Base-by-base conservation (phyloP, 2,888 invertebrate species). In the Phortica magna region DNA sequence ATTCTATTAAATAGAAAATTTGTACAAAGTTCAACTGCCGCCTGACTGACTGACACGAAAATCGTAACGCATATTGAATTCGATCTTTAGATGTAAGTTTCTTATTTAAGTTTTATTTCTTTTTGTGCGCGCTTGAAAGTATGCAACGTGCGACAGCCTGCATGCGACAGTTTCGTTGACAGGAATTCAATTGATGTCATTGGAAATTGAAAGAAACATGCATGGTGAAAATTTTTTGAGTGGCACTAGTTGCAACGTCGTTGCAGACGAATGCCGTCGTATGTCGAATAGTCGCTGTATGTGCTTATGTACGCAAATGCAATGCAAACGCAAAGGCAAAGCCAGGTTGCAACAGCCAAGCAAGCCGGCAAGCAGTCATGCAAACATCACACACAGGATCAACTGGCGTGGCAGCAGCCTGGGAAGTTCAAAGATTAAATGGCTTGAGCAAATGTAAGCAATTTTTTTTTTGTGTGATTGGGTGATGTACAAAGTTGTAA, bases 161-260 rank as follows among this genome's bases (percentile, higher is more conserved):
- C 70, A 71, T 31, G 22, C 55, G 70, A 71, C 70, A 71, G 53
- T 71, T 71, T 71, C 55, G 70, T 71, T 71, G 70, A 71, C 70
- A 71, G 55, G 70, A 71, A 71, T 71, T 71, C 70, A 71, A 71
- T 71, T 71, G 70, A 71, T 71, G 70, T 71, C 70, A 71, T 43
- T 22, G 43, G 31, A 71, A 53, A 71, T 71, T 31, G 70, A 71
- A 71, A 71, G 70, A 71, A 71, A 55, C 70, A 53, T 55, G 55
- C 43, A 70, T 65, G 12, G 31, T 31, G 31, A 31, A 31, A 31
- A 31, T 31, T 31, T 31, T 31, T 31, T 31, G 31, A 31, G 31
- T 31, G 31, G 31, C 31, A 31, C 31, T 31, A 31, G 31, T 31
- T 31, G 31, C 31, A 31, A 31, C 31, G 31, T 31, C 31, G 31